phyloP scores from a whole-genome alignment of 2,888 invertebrate genomes.

The Patella caerulea region DNA sequence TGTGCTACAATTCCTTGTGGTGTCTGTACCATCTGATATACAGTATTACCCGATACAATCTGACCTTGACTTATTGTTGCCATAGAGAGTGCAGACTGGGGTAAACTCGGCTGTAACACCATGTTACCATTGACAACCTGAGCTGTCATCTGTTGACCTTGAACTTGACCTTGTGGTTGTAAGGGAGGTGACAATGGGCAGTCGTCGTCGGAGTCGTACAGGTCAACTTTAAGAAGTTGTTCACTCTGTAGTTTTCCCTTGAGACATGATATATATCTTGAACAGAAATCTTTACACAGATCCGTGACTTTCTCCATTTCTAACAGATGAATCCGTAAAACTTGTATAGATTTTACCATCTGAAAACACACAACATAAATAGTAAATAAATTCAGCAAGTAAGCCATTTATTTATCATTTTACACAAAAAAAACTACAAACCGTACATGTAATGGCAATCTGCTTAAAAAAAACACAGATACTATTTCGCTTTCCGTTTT shows the following conservation, averaged over 20 bases:
- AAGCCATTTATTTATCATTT: too few relatives aligned
- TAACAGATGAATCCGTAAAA: constrained; percentile 89
- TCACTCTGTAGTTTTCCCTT: constrained; percentile 77
- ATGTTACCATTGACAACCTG: constrained; percentile 40
- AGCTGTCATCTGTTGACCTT: not conserved
- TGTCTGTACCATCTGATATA: constrained; percentile 74
- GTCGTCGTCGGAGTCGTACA: constrained; percentile 51
- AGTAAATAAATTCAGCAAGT: too few relatives aligned
- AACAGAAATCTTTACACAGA: constrained; percentile 94
- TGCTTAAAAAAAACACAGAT: too few relatives aligned
- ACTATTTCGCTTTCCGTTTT: too few relatives aligned
- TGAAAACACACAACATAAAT: constrained; percentile 63
- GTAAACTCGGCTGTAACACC: constrained; percentile 57
- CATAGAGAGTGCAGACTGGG: constrained; percentile 59
- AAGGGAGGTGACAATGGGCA: constrained; percentile 28
- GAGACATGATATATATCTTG: constrained; percentile 88
- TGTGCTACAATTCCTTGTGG: constrained; percentile 73
- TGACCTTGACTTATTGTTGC: constrained; percentile 69
- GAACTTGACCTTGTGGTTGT: not conserved
- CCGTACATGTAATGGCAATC: too few relatives aligned
- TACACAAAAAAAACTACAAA: too few relatives aligned
- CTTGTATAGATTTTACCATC: constrained; percentile 92
- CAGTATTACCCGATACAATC: constrained; percentile 71
- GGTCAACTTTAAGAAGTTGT: constrained; percentile 63
- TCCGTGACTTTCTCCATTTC: constrained; percentile 96